These are phyloP conservation scores for Tridacna crocea DNA, from an alignment of 2,888 invertebrate genomes.

Conservation along the genomic window DNA sequence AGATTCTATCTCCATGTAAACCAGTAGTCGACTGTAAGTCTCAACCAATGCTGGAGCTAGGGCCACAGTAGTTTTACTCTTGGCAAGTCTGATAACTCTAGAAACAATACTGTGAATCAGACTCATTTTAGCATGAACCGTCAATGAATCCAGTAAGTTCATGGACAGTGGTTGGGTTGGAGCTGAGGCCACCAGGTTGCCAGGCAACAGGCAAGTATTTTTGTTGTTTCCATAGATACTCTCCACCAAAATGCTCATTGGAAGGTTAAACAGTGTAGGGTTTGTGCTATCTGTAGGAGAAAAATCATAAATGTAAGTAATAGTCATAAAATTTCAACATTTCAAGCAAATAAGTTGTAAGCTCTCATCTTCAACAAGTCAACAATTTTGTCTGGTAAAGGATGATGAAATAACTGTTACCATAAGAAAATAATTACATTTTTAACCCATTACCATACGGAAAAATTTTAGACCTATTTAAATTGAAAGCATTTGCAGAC, in stretches of 20 bases:
- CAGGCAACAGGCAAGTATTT: slow-evolving; percentile 83
- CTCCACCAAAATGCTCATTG: slow-evolving; percentile 96
- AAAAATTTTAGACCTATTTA: too few relatives aligned
- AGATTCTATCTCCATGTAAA: slow-evolving; percentile 98
- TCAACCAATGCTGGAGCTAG: slow-evolving; percentile 96
- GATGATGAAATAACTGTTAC: too few relatives aligned
- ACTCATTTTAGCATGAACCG: slow-evolving; percentile 97
- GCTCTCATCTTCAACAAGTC: too few relatives aligned
- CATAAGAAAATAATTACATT: too few relatives aligned
- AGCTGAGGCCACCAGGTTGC: slow-evolving; percentile 85
- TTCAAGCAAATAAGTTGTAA: too few relatives aligned
- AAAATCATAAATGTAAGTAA: background rate
- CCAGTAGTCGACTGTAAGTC: slow-evolving; percentile 95
- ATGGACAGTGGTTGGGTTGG: slow-evolving; percentile 95
- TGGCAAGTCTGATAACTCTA: slow-evolving; percentile 95
- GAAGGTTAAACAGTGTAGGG: slow-evolving; percentile 94
- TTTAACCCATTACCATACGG: too few relatives aligned
- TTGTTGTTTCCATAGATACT: slow-evolving; percentile 88
- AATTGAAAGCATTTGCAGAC: too few relatives aligned
- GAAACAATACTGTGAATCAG: slow-evolving; percentile 90
- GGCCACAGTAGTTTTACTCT: slow-evolving; percentile 92
- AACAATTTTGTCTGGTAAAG: too few relatives aligned
- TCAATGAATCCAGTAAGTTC: slow-evolving; percentile 95
- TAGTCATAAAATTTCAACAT: too few relatives aligned
- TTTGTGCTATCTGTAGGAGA: slow-evolving; percentile 88